Base-by-base conservation (phyloP, 2,113 vertebrate genomes). In the Leucosticte australis region DNA sequence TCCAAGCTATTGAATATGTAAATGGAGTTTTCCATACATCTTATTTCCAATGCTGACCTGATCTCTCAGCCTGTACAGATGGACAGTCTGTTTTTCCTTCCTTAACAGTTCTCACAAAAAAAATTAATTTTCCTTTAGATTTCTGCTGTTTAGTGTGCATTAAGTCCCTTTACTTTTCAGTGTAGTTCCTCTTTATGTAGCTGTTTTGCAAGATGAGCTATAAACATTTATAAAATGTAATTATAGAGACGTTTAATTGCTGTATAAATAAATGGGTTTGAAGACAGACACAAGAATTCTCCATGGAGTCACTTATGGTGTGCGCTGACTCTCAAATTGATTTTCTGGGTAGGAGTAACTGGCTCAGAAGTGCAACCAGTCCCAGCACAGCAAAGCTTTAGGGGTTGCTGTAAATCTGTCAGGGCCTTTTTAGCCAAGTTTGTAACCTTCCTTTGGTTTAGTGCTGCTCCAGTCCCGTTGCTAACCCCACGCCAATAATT, bases 391-490 rank as follows among this genome's bases (percentile, higher is more conserved):
- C 89, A 70, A 35, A 90, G 78, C 88, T 95, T 95, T 75, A 47
- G 80, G 23, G 42, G 27, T 68, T 85, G 55, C 70, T 95, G 76
- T 70, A 94, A 94, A 94, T 96, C 93, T 91, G 83, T 68, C 77
- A 42, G 31, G 91, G 95, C 92, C 92, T 91, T 94, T 94, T 94
- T 88, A 93, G 96, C 90, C 95, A 68, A 94, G 95, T 52, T 11
- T 79, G 89, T 79, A 85, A 90, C 96, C 67, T 81, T 11, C 17
- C 49, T 93, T 92, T 91, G 90, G 79, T 93, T 94, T 65, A 41
- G 27, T 57, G 73, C 62, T 83, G 82, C 57, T 79, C 64, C 46
- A 67, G 77, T 79, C 87, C 57, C 22, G 28, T 75, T 68, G 39
- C 55, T 62, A 18, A 92, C 77, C 57, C 35, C 37, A 6, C 3